Evolutionary conservation across 92 coral and sea anemone species (phyloP).

Genomic region (Diadumene lineata): DNA sequence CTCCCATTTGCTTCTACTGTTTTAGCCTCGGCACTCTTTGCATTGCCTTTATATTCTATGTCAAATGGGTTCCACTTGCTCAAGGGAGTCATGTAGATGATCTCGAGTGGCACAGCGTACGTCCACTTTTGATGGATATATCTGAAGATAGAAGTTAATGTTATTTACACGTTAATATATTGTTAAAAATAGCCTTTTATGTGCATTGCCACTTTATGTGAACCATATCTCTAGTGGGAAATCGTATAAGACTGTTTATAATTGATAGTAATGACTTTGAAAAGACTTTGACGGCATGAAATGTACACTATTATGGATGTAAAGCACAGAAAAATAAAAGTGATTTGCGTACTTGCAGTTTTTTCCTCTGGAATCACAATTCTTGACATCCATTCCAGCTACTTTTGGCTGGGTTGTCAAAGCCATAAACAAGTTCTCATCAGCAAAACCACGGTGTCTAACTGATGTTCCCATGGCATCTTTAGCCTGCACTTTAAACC

Average conservation of each 20-base stretch:
- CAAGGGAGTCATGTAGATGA: constrained; percentile 83
- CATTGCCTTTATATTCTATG: constrained; percentile 67
- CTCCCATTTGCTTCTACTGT: constrained; percentile 68
- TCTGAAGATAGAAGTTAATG: constrained; percentile 18
- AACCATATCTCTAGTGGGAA: no score
- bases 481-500: constrained; percentile 43
- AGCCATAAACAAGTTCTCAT: constrained; percentile 47
- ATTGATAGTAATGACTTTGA: no score
- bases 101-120: constrained; percentile 87
- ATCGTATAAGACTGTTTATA: no score
- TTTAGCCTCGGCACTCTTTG: constrained; percentile 43
- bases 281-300: no score
- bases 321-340: no score
- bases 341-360: not conserved
- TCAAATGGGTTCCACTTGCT: constrained; percentile 81
- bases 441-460: constrained; percentile 46
- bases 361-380: not conserved
- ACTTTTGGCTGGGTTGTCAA: constrained; percentile 36
- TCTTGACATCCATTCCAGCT: constrained; percentile 6
- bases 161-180: no score
- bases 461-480: constrained; percentile 53
- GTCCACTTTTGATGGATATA: constrained; percentile 61
- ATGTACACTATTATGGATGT: no score
- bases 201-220: no score
- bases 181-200: no score